Evolutionary conservation across 2,888 invertebrate genomes (phyloP), one percentile per base, ranked within the genome.

Genomic region (Dynastes grantii): DNA sequence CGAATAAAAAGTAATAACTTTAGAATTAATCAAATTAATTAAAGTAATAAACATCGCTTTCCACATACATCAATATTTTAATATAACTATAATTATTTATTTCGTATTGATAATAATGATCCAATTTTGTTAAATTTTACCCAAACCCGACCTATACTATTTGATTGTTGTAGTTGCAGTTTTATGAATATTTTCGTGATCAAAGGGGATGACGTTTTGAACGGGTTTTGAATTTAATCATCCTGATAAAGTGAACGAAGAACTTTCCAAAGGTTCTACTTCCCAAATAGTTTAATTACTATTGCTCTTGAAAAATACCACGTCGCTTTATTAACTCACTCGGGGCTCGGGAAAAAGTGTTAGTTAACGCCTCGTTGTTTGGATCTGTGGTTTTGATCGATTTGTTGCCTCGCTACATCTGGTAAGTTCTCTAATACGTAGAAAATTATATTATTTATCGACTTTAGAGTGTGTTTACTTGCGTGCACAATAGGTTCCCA

Each of bases 401-500:
- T 8, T 58, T 16, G 16, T 58, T 22, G 55, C 55, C 8, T 9
- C 55, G 22, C 16, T 58, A 22, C 55, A 58, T 22, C 55, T 58
- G 55, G 55, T 58, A 58, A 8, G 55, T 58, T 58, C 55, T 27
- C 27, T 27, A 5, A 37, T 37, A 22, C 22, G 22, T 58, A 58
- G 16, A 58, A 58, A 58, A 22, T 22, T 58, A 58, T 6, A 5
- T 58, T 16, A 5, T 63, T 63, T 63, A 63, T 63, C 27, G 63
- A 63, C 63, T 63, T 63, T 63, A 32, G 8, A 22, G 13, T 63
- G 63, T 63, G 63, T 63, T 63, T 37, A 32, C 32, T 29, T 63
- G 29, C 5, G 29, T 29, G 32, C 11, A 58, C 55, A 22, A 58
- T 16, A 22, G 55, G 9, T 16, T 63, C 9, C 9, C 13, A 6